phyloP scores from a whole-genome alignment of 1,140 invertebrate species.

The Pseudomyrmex concolor region DNA sequence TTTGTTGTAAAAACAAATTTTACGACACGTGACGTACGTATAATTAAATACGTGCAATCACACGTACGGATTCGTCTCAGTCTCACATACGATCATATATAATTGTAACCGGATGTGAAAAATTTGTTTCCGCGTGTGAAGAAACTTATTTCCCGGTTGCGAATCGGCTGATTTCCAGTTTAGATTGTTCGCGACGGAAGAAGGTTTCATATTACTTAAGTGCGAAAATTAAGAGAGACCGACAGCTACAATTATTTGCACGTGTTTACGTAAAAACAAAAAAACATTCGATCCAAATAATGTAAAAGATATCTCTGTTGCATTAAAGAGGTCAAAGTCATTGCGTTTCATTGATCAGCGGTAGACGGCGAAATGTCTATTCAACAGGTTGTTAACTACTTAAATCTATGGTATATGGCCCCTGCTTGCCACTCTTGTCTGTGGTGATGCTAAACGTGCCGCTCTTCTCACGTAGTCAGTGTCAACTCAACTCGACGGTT shows the following conservation, averaged over 20 bases:
- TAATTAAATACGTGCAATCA: too few relatives aligned
- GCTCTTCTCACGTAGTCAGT: conserved; percentile 53
- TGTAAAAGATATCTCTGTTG: conserved; percentile 14
- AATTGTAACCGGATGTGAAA: too few relatives aligned
- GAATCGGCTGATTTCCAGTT: too few relatives aligned
- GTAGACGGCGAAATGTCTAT: conserved; percentile 57
- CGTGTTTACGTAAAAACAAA: background rate
- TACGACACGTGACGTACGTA: background rate
- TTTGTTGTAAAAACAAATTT: background rate
- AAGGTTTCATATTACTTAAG: too few relatives aligned
- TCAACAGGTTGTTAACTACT: conserved; percentile 62
- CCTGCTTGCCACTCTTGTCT: conserved; percentile 46
- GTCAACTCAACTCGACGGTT: conserved; percentile 48
- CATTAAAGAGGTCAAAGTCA: conserved; percentile 59
- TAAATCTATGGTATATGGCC: conserved; percentile 49
- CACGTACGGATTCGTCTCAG: too few relatives aligned
- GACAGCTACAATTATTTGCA: too few relatives aligned
- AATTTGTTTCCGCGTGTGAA: too few relatives aligned
- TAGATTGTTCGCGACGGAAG: too few relatives aligned
- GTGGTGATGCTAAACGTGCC: conserved; percentile 13
- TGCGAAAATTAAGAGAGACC: background rate
- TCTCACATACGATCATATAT: too few relatives aligned
- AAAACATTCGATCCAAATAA: conserved; percentile 19
- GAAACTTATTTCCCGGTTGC: too few relatives aligned
- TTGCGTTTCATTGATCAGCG: conserved; percentile 55